Evolutionary conservation across 2,113 vertebrate species (phyloP).

Genomic region (human): DNA sequence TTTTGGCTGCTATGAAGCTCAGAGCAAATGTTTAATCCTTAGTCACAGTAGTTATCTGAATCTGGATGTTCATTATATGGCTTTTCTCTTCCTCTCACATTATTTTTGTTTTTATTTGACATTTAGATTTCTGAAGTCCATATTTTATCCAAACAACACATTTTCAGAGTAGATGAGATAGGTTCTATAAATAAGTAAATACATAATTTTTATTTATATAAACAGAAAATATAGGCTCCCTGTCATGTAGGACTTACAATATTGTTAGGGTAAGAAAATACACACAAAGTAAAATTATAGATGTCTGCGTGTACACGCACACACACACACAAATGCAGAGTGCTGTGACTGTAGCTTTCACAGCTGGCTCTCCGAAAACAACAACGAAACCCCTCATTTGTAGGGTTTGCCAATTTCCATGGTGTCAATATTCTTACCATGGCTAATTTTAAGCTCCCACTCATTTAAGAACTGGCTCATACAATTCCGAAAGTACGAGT

Average conservation of each 20-base stretch:
- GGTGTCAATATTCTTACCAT: neutral
- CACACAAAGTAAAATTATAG: neutral
- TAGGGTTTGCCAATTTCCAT: neutral
- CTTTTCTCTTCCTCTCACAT: neutral
- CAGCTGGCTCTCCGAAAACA: neutral
- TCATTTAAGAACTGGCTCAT: neutral
- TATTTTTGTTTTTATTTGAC: constrained; percentile 20
- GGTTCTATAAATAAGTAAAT: neutral
- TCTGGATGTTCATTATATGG: too few relatives aligned
- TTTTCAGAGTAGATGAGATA: neutral
- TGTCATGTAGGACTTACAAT: neutral
- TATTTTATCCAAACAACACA: neutral
- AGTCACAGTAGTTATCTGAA: neutral
- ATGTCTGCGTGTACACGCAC: accelerated
- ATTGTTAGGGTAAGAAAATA: neutral
- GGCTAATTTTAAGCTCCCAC: neutral
- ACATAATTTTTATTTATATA: neutral
- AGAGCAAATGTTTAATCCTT: neutral
- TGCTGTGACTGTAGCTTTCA: neutral
- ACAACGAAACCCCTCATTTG: neutral
- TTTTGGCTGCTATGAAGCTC: neutral
- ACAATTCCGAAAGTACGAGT: neutral
- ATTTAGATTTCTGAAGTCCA: neutral
- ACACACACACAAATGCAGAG: too few relatives aligned
- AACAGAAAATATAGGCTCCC: neutral